Evolutionary conservation across 1,140 invertebrate species (phyloP).

Genomic region (Araneus ventricosus): DNA sequence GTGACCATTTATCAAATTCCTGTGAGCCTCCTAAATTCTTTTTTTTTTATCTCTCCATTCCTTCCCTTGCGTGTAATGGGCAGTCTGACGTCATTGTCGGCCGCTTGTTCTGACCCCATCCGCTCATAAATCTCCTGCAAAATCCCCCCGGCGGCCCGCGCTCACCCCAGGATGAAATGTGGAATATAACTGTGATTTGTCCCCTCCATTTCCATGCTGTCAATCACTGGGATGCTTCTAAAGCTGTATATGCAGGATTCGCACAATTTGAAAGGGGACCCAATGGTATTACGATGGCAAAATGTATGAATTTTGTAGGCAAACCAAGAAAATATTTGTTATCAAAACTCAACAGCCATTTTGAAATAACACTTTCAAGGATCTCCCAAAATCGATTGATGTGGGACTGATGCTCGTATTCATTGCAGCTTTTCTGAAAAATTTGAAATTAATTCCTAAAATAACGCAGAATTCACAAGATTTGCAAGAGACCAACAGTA

Average conservation of each 20-base stretch:
- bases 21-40: conserved; percentile 33
- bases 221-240: not conserved
- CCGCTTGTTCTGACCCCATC: conserved; percentile 37
- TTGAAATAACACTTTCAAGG: no score
- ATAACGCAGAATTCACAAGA: not conserved
- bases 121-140: conserved; percentile 34
- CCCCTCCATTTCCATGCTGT: not conserved
- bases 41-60: conserved; percentile 21
- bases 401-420: no score
- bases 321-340: not conserved
- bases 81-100: conserved; percentile 70
- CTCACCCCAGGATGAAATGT: not conserved
- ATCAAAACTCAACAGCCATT: no score
- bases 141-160: not conserved
- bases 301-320: not conserved
- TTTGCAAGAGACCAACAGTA: not conserved
- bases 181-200: conserved; percentile 34
- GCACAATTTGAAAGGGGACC: not conserved
- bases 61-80: conserved; percentile 57
- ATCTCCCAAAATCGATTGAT: no score
- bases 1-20: conserved; percentile 71
- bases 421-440: no score
- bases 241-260: not conserved
- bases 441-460: no score
- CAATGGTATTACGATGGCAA: not conserved